Evolutionary conservation across 1,140 invertebrate genomes (phyloP).

Genomic region (Palaemon carinicauda): DNA sequence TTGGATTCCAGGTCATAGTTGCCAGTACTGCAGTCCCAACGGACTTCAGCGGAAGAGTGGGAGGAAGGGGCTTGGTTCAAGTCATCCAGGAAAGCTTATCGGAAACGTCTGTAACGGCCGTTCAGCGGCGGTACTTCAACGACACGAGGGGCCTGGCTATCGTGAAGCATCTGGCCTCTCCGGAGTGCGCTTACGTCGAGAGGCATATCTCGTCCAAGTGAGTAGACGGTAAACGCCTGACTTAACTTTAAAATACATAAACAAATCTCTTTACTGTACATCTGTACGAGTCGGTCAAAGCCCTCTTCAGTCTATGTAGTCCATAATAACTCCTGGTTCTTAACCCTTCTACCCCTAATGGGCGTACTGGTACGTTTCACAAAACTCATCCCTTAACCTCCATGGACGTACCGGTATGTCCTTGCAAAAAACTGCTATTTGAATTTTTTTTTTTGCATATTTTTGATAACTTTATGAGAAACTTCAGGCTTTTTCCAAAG

Average conservation of each 20-base stretch:
- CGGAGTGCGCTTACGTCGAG: conserved; percentile 76
- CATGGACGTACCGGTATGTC: no score
- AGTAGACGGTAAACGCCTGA: conserved; percentile 38
- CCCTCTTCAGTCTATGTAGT: no score
- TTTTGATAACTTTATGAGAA: no score
- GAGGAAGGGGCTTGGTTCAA: conserved; percentile 10
- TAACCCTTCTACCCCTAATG: no score
- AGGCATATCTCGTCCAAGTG: conserved; percentile 81
- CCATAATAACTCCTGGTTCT: no score
- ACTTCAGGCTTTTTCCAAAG: no score
- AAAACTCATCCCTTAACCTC: no score
- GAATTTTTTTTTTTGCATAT: no score
- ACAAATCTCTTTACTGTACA: neutral
- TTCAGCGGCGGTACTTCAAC: conserved; percentile 82
- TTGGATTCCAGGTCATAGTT: conserved; percentile 2
- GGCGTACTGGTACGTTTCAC: no score
- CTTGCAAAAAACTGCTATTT: no score
- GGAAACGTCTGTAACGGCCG: conserved; percentile 71
- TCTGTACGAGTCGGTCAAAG: no score
- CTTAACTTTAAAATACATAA: neutral
- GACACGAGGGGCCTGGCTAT: conserved; percentile 77
- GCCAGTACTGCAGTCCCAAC: conserved; percentile 9
- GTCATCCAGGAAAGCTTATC: conserved; percentile 74
- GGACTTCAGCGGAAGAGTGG: neutral
- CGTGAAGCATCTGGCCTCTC: conserved; percentile 76